These are phyloP conservation scores for Drosophila subquinaria DNA, from an alignment of 2,888 invertebrate species.

Conservation along the genomic window DNA sequence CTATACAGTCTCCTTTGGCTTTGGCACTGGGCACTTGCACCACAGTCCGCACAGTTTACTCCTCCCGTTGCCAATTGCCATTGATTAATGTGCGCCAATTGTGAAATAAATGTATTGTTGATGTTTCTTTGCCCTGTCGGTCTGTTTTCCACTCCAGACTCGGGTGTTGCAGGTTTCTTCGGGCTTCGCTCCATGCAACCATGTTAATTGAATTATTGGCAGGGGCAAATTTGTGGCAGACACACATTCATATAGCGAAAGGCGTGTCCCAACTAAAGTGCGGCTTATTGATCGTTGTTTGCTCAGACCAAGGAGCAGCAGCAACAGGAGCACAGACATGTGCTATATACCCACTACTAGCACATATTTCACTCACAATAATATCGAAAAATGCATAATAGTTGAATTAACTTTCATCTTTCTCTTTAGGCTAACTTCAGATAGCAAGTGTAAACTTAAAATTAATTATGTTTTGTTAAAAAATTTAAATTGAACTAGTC, in stretches of 20 bases:
- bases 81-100: slow-evolving; percentile 81
- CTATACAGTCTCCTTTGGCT: slow-evolving; percentile 16
- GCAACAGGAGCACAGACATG: slow-evolving; percentile 11
- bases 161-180: slow-evolving; percentile 58
- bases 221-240: slow-evolving; percentile 72
- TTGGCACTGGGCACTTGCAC: slow-evolving; percentile 57
- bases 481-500: background rate
- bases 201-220: slow-evolving; percentile 78
- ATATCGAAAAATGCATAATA: background rate
- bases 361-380: background rate
- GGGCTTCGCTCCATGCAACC: slow-evolving; percentile 17
- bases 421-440: no score
- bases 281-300: slow-evolving; percentile 74
- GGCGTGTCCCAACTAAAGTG: slow-evolving; percentile 44
- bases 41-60: slow-evolving; percentile 24
- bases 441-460: background rate
- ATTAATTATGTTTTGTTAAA: background rate
- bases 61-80: slow-evolving; percentile 52
- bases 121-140: slow-evolving; percentile 46
- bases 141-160: slow-evolving; percentile 6
- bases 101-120: slow-evolving; percentile 82
- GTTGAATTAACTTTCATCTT: background rate
- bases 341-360: slow-evolving; percentile 3
- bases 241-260: slow-evolving; percentile 55
- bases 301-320: slow-evolving; percentile 39